These are phyloP conservation scores for Alethe castanea DNA, from an alignment of 2,113 vertebrate species.

Conservation along the genomic window DNA sequence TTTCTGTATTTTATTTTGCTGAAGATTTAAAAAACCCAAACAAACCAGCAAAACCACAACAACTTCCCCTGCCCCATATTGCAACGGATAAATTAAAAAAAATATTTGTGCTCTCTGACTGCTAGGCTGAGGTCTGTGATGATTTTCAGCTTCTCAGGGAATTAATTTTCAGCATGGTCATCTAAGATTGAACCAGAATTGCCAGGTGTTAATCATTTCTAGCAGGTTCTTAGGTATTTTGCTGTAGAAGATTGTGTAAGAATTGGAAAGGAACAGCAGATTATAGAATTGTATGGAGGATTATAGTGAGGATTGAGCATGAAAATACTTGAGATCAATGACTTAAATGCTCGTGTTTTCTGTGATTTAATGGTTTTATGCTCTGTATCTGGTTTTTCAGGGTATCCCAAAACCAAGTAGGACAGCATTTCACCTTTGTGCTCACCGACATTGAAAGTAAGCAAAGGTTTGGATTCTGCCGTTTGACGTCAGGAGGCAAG, in stretches of 20 bases:
- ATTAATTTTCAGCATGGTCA: background rate
- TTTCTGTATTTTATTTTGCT: background rate
- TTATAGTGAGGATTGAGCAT: background rate
- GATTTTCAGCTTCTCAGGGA: background rate
- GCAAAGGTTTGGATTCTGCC: slow-evolving; percentile 97
- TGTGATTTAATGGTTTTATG: background rate
- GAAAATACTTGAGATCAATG: background rate
- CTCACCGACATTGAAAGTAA: slow-evolving; percentile 97
- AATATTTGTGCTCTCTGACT: background rate
- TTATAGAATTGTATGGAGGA: background rate
- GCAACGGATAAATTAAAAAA: background rate
- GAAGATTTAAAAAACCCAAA: background rate
- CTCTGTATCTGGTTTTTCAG: slow-evolving; percentile 65
- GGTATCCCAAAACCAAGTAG: slow-evolving; percentile 89
- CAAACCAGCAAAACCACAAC: too few relatives aligned
- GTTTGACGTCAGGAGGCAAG: slow-evolving; percentile 89
- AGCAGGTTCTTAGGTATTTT: background rate
- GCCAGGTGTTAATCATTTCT: background rate
- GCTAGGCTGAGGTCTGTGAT: background rate
- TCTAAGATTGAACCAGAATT: background rate
- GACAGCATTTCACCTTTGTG: slow-evolving; percentile 98
- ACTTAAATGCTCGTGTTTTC: background rate
- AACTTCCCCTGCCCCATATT: accelerated
- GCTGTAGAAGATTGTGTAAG: background rate
- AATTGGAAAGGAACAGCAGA: background rate